Evolutionary conservation across 2,888 invertebrate genomes (phyloP).

Genomic region (Cybosia mesomella): DNA sequence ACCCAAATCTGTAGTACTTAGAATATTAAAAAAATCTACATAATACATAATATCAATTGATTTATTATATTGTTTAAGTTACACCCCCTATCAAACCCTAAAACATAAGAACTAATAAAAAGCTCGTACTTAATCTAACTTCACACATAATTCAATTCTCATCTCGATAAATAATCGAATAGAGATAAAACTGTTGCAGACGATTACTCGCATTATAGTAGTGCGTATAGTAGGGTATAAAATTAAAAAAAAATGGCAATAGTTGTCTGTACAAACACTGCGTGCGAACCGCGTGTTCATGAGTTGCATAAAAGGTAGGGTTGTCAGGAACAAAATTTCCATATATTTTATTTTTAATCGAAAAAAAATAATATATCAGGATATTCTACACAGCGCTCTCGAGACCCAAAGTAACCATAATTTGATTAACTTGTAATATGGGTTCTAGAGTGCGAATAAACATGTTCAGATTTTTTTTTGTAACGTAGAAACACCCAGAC

Average conservation of each 20-base stretch:
- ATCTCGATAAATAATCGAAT: slow-evolving; percentile 49
- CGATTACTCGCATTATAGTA: slow-evolving; percentile 53
- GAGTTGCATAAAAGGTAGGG: slow-evolving; percentile 36
- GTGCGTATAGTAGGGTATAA: slow-evolving; percentile 40
- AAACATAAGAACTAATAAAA: background rate
- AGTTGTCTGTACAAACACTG: slow-evolving; percentile 46
- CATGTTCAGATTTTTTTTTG: too few relatives aligned
- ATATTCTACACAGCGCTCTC: too few relatives aligned
- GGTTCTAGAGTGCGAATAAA: too few relatives aligned
- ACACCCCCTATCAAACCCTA: background rate
- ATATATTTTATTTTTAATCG: too few relatives aligned
- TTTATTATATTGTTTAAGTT: background rate
- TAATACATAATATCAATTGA: background rate
- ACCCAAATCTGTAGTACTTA: background rate
- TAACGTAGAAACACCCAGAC: too few relatives aligned
- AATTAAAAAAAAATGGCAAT: slow-evolving; percentile 47
- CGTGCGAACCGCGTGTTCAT: slow-evolving; percentile 47
- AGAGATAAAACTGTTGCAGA: slow-evolving; percentile 44
- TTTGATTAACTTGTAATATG: too few relatives aligned
- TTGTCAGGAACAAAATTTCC: slow-evolving; percentile 26
- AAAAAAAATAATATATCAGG: too few relatives aligned
- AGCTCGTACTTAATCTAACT: slow-evolving; percentile 6
- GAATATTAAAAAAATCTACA: background rate
- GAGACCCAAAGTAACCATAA: too few relatives aligned
- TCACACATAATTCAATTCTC: slow-evolving; percentile 32